Base-by-base conservation (phyloP, 2,888 invertebrate genomes). In the Meta bourneti region DNA sequence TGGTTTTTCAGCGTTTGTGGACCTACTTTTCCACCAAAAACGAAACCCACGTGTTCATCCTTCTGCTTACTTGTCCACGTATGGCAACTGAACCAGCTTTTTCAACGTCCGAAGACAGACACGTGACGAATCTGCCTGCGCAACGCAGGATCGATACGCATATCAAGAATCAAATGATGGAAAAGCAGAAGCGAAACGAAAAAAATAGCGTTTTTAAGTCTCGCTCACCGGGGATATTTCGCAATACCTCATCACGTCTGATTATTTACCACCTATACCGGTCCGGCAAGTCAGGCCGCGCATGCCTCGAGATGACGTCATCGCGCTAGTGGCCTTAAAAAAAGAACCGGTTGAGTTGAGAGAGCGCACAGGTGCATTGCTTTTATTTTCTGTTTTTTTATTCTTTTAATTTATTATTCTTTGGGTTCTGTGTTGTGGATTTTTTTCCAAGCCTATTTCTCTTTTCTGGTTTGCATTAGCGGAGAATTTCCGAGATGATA, bases 211-310 rank as follows among this genome's bases (percentile, higher is more conserved):
- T 61, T 61, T 9, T 16, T 16, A 11, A 61, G 61, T 16, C 61
- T 61, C 61, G 61, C 8, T 61, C 61, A 61, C 61, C 61, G 11
- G 61, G 61, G 16, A 61, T 61, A 16, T 61, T 61, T 11, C 16
- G 61, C 16, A 61, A 61, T 61, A 16, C 61, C 61, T 61, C n/a
- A 78, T 86, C 88, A 88, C 88, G 88, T 88, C 80, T 72, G 48
- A 16, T 52, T 88, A 81, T 88, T 88, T 88, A 88, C 88, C 88
- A 81, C 88, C 74, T 80, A 48, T 71, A 87, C 87, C 48, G 48
- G 87, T 80, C 74, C 0, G 88, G 74, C 74, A 72, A 72, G 74
- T 88, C n/a, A 6, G 1, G 1, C 51, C 82, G 72, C 82, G 81
- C 81, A 81, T 81, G 81, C 81, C 61, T 69, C n/a, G 70, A 9